A percentile compares a stretch with the other conserved stretches of the same genome.
Conservation (phyloP, 2,113 vertebrate genomes). For the Leiothrix lutea region DNA sequence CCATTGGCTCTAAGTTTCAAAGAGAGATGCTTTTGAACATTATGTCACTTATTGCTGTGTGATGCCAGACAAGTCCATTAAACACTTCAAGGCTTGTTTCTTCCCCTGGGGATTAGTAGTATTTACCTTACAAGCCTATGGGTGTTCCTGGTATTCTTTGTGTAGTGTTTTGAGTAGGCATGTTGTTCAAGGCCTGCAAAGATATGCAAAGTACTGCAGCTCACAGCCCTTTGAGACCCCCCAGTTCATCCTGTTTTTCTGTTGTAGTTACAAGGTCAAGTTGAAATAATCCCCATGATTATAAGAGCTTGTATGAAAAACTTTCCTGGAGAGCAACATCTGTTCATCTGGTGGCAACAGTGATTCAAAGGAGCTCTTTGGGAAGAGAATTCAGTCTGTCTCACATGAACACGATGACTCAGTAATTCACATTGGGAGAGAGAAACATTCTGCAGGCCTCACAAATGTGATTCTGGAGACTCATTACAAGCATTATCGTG, state of each 20-base stretch:
- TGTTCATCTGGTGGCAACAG: slow-evolving; percentile 33
- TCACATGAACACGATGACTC: slow-evolving; percentile 43
- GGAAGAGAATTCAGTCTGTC: slow-evolving; percentile 29
- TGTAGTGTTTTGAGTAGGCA: not conserved
- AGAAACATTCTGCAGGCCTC: slow-evolving; percentile 27
- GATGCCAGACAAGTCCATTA: not conserved
- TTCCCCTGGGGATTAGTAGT: not conserved
- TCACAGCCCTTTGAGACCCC: not conserved
- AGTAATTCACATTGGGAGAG: slow-evolving; percentile 33
- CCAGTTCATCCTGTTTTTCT: slow-evolving; percentile 2
- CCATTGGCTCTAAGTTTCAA: not conserved
- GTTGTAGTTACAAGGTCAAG: not conserved
- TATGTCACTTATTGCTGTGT: not conserved
- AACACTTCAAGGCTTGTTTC: not conserved
- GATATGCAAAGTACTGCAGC: not conserved
- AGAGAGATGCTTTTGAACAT: not conserved
- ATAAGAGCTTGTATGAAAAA: not conserved
- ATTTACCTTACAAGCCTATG: not conserved
- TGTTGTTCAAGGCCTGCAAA: not conserved
- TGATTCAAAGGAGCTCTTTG: slow-evolving; percentile 56
- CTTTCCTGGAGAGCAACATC: slow-evolving; percentile 66
- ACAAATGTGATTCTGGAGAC: slow-evolving; percentile 14
- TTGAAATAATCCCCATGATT: slow-evolving; percentile 29
- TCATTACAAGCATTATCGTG: not conserved
- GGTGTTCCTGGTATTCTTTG: not conserved